Evolutionary conservation across 2,888 invertebrate genomes (phyloP).

Genomic region (Drepanosiphum platanoidis): DNA sequence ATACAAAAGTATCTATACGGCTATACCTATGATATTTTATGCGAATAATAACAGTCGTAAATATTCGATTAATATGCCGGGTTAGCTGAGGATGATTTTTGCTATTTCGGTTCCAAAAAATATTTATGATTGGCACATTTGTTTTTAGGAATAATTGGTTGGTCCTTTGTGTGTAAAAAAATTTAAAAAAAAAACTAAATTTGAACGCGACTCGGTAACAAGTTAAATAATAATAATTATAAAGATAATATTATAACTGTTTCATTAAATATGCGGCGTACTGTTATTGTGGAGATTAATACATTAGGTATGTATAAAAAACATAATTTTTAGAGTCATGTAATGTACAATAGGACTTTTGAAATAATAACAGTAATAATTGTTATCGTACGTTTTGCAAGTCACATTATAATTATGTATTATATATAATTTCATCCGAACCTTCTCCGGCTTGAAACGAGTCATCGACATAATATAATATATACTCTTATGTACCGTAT

Average conservation of each 20-base stretch:
- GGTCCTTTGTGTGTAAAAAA: no score
- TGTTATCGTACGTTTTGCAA: slow-evolving; percentile 11
- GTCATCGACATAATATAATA: background rate
- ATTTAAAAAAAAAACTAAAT: background rate
- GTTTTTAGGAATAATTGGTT: no score
- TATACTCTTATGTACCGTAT: no score
- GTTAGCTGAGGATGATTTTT: background rate
- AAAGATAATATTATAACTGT: background rate
- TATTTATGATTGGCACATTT: no score
- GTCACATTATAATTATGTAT: no score
- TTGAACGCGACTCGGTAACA: background rate
- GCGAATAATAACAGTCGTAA: background rate
- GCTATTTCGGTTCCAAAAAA: background rate
- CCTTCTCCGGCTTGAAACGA: background rate
- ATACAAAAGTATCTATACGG: no score
- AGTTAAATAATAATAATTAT: background rate
- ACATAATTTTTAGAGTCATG: background rate
- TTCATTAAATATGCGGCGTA: background rate
- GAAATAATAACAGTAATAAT: background rate
- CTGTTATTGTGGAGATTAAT: background rate
- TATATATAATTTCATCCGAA: background rate
- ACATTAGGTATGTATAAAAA: background rate
- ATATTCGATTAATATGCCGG: background rate
- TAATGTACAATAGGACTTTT: background rate
- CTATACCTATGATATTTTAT: no score